A percentile compares a stretch with the other conserved stretches of the same genome.
Evolutionary conservation across 2,888 invertebrate genomes (phyloP).

Genomic region (Camponotus fellah): DNA sequence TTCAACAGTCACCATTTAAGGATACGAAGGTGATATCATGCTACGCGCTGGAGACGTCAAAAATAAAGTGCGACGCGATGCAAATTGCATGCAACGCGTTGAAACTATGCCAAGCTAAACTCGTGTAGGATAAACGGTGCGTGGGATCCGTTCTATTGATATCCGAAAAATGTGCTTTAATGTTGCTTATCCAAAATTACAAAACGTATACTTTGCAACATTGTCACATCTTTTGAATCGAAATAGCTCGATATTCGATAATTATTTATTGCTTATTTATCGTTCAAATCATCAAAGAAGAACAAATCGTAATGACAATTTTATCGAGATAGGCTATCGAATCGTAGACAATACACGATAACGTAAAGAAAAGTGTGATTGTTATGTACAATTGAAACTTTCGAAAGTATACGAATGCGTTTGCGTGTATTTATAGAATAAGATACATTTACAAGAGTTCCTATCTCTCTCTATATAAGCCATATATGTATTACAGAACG

Average conservation of each 20-base stretch:
- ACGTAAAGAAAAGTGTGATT: neutral
- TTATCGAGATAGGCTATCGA: slow-evolving; percentile 6
- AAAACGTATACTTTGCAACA: neutral
- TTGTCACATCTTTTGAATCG: neutral
- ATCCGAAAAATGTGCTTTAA: slow-evolving; percentile 29
- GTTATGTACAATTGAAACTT: slow-evolving; percentile 8
- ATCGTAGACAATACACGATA: slow-evolving; percentile 9
- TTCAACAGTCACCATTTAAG: slow-evolving; percentile 28
- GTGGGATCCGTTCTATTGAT: slow-evolving; percentile 51
- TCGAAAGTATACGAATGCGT: neutral
- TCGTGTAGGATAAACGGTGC: neutral
- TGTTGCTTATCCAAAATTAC: neutral
- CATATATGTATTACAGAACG: neutral
- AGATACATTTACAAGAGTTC: neutral
- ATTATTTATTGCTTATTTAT: slow-evolving; percentile 19
- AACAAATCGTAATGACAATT: neutral
- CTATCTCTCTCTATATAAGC: neutral
- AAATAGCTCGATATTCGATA: neutral
- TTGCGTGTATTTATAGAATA: slow-evolving; percentile 8
- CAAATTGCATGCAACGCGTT: slow-evolving; percentile 46
- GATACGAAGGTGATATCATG: slow-evolving; percentile 24
- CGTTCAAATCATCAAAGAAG: neutral
- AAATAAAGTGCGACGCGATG: slow-evolving; percentile 50
- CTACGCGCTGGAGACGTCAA: slow-evolving; percentile 33
- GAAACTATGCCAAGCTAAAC: slow-evolving; percentile 42